A percentile compares a stretch with the other conserved stretches of the same genome.
Evolutionary conservation across 2,888 invertebrate species (phyloP).

Genomic region (Erebia ligea): DNA sequence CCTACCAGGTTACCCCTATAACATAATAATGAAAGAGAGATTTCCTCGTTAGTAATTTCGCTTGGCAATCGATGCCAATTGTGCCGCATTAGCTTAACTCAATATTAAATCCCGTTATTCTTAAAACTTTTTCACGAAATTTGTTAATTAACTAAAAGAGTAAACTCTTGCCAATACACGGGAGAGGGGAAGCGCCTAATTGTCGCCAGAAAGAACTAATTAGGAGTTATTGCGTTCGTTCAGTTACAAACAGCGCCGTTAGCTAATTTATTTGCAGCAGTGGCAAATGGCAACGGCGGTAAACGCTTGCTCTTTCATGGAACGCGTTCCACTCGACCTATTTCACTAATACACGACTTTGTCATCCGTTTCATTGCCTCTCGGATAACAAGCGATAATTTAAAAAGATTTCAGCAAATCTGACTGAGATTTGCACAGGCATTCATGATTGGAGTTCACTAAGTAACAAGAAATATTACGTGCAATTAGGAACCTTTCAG

Average conservation of each 20-base stretch:
- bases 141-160: constrained; percentile 1
- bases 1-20: no score
- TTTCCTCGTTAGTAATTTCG: not conserved
- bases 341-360: constrained; percentile 22
- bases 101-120: not conserved
- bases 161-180: constrained; percentile 6
- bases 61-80: not conserved
- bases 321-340: constrained; percentile 23
- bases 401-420: not conserved
- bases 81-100: not conserved
- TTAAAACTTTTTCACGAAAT: not conserved
- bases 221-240: constrained; percentile 47
- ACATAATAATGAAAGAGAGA: no score
- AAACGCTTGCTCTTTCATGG: constrained; percentile 37
- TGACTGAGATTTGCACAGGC: no score
- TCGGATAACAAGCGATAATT: not conserved
- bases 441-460: no score
- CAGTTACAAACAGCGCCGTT: constrained; percentile 47
- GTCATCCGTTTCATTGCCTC: constrained; percentile 8
- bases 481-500: no score
- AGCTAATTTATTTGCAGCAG: constrained; percentile 47
- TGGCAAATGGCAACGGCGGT: constrained; percentile 32
- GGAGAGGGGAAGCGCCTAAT: constrained; percentile 45
- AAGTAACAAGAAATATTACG: no score
- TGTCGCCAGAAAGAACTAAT: constrained; percentile 49